These are phyloP conservation scores for Sinella curviseta DNA, from an alignment of 1,140 invertebrate genomes.

Conservation along the genomic window DNA sequence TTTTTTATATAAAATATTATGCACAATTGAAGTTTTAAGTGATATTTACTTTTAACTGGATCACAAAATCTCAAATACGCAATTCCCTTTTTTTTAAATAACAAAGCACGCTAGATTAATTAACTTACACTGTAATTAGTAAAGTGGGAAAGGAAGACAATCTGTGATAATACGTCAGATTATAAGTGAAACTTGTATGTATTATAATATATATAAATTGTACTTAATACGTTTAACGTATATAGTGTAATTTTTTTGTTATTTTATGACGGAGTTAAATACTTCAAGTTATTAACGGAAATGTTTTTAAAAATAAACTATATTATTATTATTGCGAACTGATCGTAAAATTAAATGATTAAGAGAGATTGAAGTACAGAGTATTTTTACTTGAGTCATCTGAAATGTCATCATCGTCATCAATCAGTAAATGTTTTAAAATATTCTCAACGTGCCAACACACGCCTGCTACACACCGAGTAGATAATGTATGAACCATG, in stretches of 20 bases:
- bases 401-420: too few species aligned
- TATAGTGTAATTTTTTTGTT: not conserved
- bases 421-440: too few species aligned
- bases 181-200: not conserved
- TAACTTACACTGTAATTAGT: not conserved
- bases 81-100: not conserved
- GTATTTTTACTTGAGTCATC: too few species aligned
- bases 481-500: too few species aligned
- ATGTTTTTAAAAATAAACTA: too few species aligned
- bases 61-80: not conserved
- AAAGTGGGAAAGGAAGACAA: not conserved
- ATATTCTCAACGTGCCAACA: too few species aligned
- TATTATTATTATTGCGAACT: too few species aligned
- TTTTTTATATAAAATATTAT: not conserved
- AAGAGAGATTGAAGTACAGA: too few species aligned
- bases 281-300: too few species aligned
- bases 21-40: not conserved
- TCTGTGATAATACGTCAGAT: conserved; percentile 13
- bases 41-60: not conserved
- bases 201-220: not conserved
- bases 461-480: too few species aligned
- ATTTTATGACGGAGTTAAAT: not conserved
- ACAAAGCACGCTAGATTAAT: not conserved
- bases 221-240: not conserved
- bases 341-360: too few species aligned